These are phyloP conservation scores for Hoplodrina ambigua DNA, from an alignment of 2,888 invertebrate genomes.

Conservation along the genomic window DNA sequence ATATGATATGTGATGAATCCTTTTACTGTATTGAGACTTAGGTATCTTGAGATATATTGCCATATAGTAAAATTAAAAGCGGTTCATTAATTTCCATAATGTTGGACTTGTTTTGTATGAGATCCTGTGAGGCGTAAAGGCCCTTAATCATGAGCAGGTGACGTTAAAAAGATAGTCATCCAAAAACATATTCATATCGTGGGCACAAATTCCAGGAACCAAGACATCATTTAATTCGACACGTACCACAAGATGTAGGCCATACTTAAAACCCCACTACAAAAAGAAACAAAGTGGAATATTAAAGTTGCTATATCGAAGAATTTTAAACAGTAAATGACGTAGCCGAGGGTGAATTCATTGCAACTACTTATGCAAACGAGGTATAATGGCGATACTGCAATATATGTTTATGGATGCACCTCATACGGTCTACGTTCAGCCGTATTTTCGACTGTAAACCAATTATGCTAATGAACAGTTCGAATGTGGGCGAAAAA, in stretches of 20 bases:
- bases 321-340: constrained; percentile 53
- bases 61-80: no score
- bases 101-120: no score
- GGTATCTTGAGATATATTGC: no score
- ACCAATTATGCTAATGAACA: constrained; percentile 60
- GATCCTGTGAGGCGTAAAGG: no score
- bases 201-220: neutral
- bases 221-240: neutral
- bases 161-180: neutral
- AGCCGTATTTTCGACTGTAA: constrained; percentile 46
- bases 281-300: constrained; percentile 47
- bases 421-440: constrained; percentile 48
- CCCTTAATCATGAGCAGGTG: neutral
- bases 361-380: constrained; percentile 79
- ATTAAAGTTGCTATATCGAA: constrained; percentile 41
- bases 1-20: no score
- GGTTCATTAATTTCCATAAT: no score
- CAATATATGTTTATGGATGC: constrained; percentile 61
- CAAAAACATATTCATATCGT: neutral
- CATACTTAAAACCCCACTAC: constrained; percentile 23
- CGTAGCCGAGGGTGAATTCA: constrained; percentile 63
- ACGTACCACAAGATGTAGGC: neutral
- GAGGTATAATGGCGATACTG: constrained; percentile 73
- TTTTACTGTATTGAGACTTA: no score
- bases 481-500: constrained; percentile 48